Evolutionary conservation across 2,888 invertebrate species (phyloP).

Genomic region (Ormyrus labotus): DNA sequence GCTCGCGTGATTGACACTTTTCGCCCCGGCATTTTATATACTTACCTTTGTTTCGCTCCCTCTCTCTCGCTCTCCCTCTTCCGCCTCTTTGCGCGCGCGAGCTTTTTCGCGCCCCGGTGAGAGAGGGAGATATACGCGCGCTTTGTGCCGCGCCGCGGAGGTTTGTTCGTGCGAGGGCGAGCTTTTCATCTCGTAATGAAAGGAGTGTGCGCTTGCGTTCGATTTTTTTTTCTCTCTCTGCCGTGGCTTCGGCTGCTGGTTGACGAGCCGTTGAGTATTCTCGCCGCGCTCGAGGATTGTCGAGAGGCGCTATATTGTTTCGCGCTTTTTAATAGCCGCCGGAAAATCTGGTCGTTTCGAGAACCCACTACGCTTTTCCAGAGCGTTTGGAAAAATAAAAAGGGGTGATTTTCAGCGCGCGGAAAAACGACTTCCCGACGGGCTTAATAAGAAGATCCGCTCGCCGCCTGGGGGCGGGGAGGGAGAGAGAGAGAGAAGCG

Average conservation of each 20-base stretch:
- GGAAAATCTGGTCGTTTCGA: too few relatives aligned
- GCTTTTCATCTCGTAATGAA: conserved; percentile 35
- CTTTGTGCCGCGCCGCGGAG: background rate
- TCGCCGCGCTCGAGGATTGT: background rate
- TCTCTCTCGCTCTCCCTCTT: background rate
- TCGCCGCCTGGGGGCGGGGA: background rate
- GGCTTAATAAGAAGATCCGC: conserved; percentile 17
- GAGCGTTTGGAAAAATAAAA: background rate
- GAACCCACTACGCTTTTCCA: background rate
- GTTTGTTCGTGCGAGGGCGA: conserved; percentile 13
- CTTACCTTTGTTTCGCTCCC: conserved; percentile 45
- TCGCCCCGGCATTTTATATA: conserved; percentile 23
- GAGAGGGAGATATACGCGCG: background rate
- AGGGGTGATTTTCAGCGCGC: too few relatives aligned
- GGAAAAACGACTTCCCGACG: background rate
- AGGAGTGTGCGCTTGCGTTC: background rate
- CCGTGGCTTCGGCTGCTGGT: background rate
- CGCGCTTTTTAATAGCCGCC: background rate
- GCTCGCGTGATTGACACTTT: background rate
- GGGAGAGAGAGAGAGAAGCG: conserved; percentile 9
- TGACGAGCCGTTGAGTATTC: background rate
- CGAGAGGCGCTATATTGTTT: background rate
- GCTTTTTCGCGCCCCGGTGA: too few relatives aligned
- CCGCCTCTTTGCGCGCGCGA: too few relatives aligned
- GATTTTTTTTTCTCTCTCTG: background rate